These are phyloP conservation scores for Syngnathus acus DNA, from an alignment of 2,797 vertebrate species.

Conservation along the genomic window DNA sequence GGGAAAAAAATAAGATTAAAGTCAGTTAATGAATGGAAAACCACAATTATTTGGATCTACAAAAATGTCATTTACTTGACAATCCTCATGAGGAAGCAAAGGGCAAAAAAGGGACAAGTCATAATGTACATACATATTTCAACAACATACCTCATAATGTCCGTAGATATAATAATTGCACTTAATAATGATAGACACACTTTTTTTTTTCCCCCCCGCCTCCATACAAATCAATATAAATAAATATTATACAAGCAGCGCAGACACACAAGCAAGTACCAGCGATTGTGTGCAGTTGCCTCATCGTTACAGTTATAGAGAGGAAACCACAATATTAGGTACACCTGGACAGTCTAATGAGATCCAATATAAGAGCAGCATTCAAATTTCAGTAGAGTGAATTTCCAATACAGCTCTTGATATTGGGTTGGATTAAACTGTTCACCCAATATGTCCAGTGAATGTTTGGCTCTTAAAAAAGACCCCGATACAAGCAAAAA, in stretches of 20 bases:
- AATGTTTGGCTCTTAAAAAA: neutral
- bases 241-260: slow-evolving; percentile 60
- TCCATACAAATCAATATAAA: slow-evolving; percentile 56
- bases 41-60: slow-evolving; percentile 44
- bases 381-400: neutral
- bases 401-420: neutral
- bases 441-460: neutral
- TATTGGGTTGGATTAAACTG: neutral
- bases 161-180: slow-evolving; percentile 72
- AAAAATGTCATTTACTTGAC: slow-evolving; percentile 73
- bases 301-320: neutral
- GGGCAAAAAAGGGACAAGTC: slow-evolving; percentile 45
- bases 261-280: slow-evolving; percentile 44
- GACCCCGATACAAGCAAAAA: neutral
- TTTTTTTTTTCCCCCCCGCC: slow-evolving; percentile 15
- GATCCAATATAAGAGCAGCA: neutral
- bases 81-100: slow-evolving; percentile 67
- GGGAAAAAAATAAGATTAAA: too few species aligned
- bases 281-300: slow-evolving; percentile 15
- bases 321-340: neutral
- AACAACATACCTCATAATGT: slow-evolving; percentile 60
- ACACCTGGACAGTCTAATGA: neutral
- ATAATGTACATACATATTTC: slow-evolving; percentile 54
- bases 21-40: neutral
- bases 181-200: slow-evolving; percentile 70